These are phyloP conservation scores for Paragorgia papillata DNA, from an alignment of 92 coral and sea anemone genomes.

Conservation along the genomic window DNA sequence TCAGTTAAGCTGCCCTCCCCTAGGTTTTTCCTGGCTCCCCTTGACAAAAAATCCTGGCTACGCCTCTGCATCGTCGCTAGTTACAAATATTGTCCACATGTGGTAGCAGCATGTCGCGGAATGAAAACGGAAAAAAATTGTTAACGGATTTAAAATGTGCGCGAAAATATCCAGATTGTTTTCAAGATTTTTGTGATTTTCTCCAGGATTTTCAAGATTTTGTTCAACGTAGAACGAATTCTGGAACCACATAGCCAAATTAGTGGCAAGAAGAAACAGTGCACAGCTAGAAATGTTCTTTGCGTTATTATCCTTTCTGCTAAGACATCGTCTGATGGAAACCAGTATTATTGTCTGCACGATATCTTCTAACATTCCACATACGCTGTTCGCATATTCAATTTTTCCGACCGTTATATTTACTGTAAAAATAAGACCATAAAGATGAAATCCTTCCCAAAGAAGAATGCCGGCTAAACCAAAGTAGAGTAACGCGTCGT, in stretches of 20 bases:
- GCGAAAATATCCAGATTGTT: slow-evolving; percentile 1
- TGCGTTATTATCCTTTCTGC: slow-evolving; percentile 17
- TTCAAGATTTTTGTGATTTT: neutral
- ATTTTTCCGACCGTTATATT: neutral
- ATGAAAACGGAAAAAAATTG: slow-evolving; percentile 40
- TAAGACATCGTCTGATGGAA: slow-evolving; percentile 18
- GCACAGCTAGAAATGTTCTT: neutral
- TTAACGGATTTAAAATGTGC: slow-evolving; percentile 25
- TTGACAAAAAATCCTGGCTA: no score
- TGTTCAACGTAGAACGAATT: slow-evolving; percentile 31
- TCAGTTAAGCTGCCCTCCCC: no score
- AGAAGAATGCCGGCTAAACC: slow-evolving; percentile 15
- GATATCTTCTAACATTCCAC: neutral
- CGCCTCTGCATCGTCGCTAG: no score
- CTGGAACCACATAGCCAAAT: slow-evolving; percentile 23
- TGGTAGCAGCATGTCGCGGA: slow-evolving; percentile 31
- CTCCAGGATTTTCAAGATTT: slow-evolving; percentile 28
- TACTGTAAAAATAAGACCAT: neutral
- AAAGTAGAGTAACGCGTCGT: slow-evolving; percentile 27
- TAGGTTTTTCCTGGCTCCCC: no score
- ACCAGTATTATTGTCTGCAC: slow-evolving; percentile 27
- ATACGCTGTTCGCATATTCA: neutral
- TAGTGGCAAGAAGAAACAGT: slow-evolving; percentile 36
- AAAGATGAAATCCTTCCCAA: slow-evolving; percentile 44
- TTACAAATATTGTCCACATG: slow-evolving; percentile 23